These are phyloP conservation scores for Jaculus jaculus DNA, from an alignment of 2,113 vertebrate species.

Conservation along the genomic window DNA sequence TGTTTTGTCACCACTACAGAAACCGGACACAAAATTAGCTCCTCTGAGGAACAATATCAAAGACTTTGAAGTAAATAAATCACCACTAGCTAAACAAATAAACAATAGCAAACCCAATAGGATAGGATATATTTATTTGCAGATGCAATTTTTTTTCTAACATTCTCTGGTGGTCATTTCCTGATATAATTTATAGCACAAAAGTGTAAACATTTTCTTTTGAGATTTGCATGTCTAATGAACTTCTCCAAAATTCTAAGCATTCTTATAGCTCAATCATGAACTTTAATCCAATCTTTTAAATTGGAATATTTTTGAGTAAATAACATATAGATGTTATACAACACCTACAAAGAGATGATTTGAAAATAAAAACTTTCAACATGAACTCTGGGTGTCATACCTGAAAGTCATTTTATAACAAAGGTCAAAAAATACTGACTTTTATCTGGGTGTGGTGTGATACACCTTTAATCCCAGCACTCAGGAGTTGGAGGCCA, in stretches of 20 bases:
- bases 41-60: neutral
- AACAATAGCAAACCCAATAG: neutral
- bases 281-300: neutral
- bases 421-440: neutral
- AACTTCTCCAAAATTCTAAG: neutral
- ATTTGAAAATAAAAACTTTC: neutral
- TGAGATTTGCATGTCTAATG: neutral
- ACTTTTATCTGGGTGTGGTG: neutral
- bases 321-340: neutral
- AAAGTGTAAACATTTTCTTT: neutral
- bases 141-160: neutral
- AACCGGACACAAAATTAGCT: neutral
- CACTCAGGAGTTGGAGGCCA: neutral
- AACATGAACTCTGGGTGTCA: neutral
- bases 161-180: neutral
- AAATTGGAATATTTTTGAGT: neutral
- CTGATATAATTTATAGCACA: neutral
- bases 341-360: neutral
- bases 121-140: neutral
- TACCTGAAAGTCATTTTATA: neutral
- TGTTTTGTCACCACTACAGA: neutral
- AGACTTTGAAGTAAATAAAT: neutral
- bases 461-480: neutral
- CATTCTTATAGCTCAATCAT: neutral
- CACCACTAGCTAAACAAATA: neutral